Conservation (phyloP, 2,888 invertebrate species). For the Orthosia gothica region DNA sequence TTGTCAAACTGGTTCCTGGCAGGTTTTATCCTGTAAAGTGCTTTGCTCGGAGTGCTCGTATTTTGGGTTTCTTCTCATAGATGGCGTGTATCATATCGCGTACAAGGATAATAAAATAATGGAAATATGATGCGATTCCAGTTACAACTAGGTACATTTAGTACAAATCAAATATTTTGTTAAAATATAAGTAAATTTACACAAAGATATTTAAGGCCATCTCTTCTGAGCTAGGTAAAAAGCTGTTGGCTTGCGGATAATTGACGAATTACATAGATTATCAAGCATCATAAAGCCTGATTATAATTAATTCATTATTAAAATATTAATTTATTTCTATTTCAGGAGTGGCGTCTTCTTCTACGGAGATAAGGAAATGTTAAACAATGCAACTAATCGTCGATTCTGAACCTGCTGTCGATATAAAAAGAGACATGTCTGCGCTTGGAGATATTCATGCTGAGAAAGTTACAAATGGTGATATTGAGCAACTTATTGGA, state of each 20-base stretch:
- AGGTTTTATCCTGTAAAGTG: constrained; percentile 1
- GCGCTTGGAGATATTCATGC: constrained; percentile 73
- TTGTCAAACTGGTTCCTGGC: constrained; percentile 19
- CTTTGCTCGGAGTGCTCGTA: not conserved
- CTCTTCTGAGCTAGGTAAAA: too few species aligned
- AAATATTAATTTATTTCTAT: constrained; percentile 53
- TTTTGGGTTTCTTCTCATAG: constrained; percentile 8
- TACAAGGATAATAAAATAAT: not conserved
- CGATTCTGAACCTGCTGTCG: constrained; percentile 77
- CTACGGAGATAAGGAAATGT: constrained; percentile 76
- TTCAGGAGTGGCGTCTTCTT: constrained; percentile 74
- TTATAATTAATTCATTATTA: not conserved
- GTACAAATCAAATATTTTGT: too few species aligned
- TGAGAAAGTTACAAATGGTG: constrained; percentile 72
- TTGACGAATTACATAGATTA: constrained; percentile 4
- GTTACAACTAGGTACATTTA: too few species aligned
- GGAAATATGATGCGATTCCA: not conserved
- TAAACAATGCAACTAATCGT: constrained; percentile 88
- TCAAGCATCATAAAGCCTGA: constrained; percentile 15
- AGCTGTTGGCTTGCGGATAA: not conserved
- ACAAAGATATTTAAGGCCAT: too few species aligned
- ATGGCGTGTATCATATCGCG: constrained; percentile 18
- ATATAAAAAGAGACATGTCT: constrained; percentile 82
- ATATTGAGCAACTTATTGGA: constrained; percentile 68
- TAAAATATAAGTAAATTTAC: too few species aligned